Evolutionary conservation across 2,888 invertebrate species (phyloP).

Genomic region (Drosophila histrio): DNA sequence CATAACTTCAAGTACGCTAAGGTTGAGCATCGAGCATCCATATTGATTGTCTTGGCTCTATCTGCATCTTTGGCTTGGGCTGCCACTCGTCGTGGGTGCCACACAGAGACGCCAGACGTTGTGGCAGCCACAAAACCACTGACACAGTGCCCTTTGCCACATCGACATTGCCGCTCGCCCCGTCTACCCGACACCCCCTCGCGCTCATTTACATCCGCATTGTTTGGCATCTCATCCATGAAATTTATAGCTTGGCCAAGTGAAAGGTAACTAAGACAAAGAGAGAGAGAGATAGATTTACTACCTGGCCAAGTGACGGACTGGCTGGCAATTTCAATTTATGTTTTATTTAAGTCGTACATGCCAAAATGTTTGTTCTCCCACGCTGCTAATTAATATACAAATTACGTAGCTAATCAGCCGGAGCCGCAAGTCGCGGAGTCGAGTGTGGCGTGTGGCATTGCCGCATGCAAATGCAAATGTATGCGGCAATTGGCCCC

Average conservation of each 20-base stretch:
- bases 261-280: conserved; percentile 57
- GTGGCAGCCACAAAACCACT: conserved; percentile 55
- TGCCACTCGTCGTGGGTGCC: conserved; percentile 45
- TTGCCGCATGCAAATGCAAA: conserved; percentile 28
- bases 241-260: conserved; percentile 58
- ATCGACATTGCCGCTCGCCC: conserved; percentile 35
- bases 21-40: conserved; percentile 4
- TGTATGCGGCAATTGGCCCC: conserved; percentile 56
- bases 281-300: not conserved
- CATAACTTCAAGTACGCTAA: conserved; percentile 11
- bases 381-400: conserved; percentile 67
- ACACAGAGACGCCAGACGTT: conserved; percentile 20
- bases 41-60: conserved; percentile 46
- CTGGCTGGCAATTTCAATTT: conserved; percentile 49
- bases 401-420: conserved; percentile 69
- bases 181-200: not conserved
- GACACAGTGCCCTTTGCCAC: conserved; percentile 78
- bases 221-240: conserved; percentile 62
- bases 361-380: conserved; percentile 45
- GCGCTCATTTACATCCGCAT: conserved; percentile 77
- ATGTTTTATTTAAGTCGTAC: conserved; percentile 39
- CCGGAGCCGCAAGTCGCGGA: not conserved
- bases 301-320: conserved; percentile 3
- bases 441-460: conserved; percentile 38
- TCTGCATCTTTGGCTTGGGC: conserved; percentile 18